These are phyloP conservation scores for Pseudorhombus dupliciocellatus DNA, from an alignment of 2,113 vertebrate species.

Conservation along the genomic window DNA sequence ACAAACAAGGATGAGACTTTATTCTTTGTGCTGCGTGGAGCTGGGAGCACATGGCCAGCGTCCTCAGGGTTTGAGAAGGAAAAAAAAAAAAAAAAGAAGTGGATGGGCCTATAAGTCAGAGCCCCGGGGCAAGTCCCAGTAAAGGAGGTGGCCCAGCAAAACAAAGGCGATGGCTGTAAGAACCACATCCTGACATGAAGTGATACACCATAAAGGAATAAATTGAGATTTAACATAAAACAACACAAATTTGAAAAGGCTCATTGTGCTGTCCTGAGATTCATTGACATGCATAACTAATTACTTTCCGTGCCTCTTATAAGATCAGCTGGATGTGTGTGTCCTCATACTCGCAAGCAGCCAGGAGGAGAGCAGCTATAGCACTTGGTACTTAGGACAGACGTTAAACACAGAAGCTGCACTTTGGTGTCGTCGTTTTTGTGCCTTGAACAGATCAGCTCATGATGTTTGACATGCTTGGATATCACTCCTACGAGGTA, in stretches of 20 bases:
- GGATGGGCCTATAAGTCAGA: slow-evolving; percentile 81
- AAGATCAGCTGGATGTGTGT: slow-evolving; percentile 71
- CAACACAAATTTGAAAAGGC: slow-evolving; percentile 81
- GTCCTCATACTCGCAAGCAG: slow-evolving; percentile 27
- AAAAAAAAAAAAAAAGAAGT: slow-evolving; percentile 70
- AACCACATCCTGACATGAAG: slow-evolving; percentile 88
- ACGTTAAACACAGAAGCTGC: neutral
- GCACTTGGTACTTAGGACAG: slow-evolving; percentile 8
- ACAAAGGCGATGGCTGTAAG: slow-evolving; percentile 90
- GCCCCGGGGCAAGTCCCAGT: slow-evolving; percentile 86
- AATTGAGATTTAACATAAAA: slow-evolving; percentile 87
- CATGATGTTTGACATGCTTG: slow-evolving; percentile 92
- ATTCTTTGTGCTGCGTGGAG: slow-evolving; percentile 40
- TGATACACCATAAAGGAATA: slow-evolving; percentile 78
- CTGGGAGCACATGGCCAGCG: slow-evolving; percentile 17
- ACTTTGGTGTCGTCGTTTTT: neutral
- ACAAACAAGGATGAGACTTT: slow-evolving; percentile 20
- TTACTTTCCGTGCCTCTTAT: slow-evolving; percentile 84
- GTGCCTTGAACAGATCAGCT: slow-evolving; percentile 24
- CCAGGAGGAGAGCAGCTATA: slow-evolving; percentile 28
- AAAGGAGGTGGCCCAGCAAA: slow-evolving; percentile 83
- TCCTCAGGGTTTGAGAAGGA: slow-evolving; percentile 76
- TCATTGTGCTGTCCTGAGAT: slow-evolving; percentile 82
- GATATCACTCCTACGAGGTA: slow-evolving; percentile 92
- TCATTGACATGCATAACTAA: slow-evolving; percentile 89